Percentiles rank a stretch among this genome's conserved stretches.
phyloP scores from a whole-genome alignment of 2,888 invertebrate genomes.

The Drosophila anomelani region DNA sequence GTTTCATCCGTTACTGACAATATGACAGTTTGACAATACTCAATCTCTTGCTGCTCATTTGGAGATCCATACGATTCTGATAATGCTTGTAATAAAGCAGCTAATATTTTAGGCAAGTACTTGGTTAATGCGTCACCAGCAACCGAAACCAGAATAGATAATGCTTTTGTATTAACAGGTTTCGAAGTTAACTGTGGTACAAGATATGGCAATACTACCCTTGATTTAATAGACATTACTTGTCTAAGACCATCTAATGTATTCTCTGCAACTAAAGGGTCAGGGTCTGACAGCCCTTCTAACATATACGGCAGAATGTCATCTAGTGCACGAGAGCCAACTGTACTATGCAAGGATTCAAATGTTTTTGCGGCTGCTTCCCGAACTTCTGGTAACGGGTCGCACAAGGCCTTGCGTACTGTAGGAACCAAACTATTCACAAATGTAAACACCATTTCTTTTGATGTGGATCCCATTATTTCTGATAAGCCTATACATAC shows the following conservation, averaged over 20 bases:
- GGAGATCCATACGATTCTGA: slow-evolving; percentile 89
- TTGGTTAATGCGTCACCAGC: slow-evolving; percentile 96
- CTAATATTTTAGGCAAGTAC: slow-evolving; percentile 95
- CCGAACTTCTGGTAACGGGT: slow-evolving; percentile 96
- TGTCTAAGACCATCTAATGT: slow-evolving; percentile 98
- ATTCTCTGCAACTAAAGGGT: slow-evolving; percentile 92
- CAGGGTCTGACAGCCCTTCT: slow-evolving; percentile 89
- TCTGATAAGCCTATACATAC: slow-evolving; percentile 99
- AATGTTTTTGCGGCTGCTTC: slow-evolving; percentile 98
- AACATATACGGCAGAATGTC: slow-evolving; percentile 98
- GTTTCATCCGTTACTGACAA: slow-evolving; percentile 95
- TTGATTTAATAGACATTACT: slow-evolving; percentile 98
- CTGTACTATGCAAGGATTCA: slow-evolving; percentile 97
- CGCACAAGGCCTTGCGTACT: slow-evolving; percentile 96
- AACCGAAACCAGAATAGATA: slow-evolving; percentile 96
- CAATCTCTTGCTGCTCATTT: slow-evolving; percentile 90
- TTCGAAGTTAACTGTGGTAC: slow-evolving; percentile 96
- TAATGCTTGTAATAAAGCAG: slow-evolving; percentile 93
- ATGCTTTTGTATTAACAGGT: slow-evolving; percentile 96
- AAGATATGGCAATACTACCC: slow-evolving; percentile 97
- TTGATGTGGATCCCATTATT: slow-evolving; percentile 98
- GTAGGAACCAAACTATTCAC: slow-evolving; percentile 96
- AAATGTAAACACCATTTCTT: slow-evolving; percentile 96
- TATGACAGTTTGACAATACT: slow-evolving; percentile 96
- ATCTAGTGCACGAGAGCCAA: slow-evolving; percentile 96